These are phyloP conservation scores for Periophthalmus magnuspinnatus DNA, from an alignment of 2,797 vertebrate species.

Conservation along the genomic window DNA sequence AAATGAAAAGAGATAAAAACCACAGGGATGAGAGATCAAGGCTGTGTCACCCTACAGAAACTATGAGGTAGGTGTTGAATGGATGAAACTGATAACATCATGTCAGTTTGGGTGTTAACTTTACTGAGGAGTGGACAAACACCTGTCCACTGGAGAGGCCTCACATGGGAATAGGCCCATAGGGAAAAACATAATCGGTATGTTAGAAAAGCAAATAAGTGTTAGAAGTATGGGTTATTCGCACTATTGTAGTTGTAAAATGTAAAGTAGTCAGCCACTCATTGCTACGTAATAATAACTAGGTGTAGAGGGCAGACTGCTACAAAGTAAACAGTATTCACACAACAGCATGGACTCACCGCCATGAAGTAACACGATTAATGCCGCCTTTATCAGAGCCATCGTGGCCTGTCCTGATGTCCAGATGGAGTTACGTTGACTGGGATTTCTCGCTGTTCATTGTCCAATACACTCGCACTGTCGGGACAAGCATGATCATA, in stretches of 20 bases:
- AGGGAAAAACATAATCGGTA: neutral
- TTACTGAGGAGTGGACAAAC: neutral
- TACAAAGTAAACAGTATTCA: constrained; percentile 18
- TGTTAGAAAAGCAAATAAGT: neutral
- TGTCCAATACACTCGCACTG: constrained; percentile 20
- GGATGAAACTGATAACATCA: neutral
- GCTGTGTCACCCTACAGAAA: neutral
- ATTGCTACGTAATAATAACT: constrained; percentile 11
- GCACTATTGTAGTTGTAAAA: neutral
- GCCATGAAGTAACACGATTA: constrained; percentile 62
- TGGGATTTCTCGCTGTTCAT: constrained; percentile 53
- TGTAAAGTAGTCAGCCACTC: neutral
- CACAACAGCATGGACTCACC: constrained; percentile 66
- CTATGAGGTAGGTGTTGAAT: neutral
- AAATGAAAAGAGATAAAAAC: neutral
- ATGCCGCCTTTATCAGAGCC: constrained; percentile 60
- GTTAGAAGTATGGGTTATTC: neutral
- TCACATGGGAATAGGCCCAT: neutral
- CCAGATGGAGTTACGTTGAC: constrained; percentile 47
- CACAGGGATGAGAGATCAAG: neutral
- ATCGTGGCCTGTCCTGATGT: constrained; percentile 44
- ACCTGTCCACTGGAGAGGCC: constrained; percentile 5
- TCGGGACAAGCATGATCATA: neutral
- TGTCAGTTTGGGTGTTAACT: constrained; percentile 5
- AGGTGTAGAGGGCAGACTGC: constrained; percentile 49